These are phyloP conservation scores for Prolemur simus DNA, from an alignment of 2,113 vertebrate genomes.

Conservation along the genomic window DNA sequence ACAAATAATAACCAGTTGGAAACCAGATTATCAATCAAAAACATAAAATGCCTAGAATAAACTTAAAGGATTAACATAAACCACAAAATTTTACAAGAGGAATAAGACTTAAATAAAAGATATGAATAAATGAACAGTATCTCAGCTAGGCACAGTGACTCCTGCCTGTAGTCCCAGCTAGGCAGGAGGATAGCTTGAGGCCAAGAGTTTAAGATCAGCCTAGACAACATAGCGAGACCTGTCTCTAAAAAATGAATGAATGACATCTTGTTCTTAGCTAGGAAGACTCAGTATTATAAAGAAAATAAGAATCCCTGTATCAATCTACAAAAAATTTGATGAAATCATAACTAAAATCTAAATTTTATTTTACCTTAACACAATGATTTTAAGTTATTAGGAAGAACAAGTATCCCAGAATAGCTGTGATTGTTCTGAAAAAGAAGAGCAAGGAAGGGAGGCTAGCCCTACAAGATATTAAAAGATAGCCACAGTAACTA, in stretches of 20 bases:
- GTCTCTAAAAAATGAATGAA: too few species aligned
- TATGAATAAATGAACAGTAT: neutral
- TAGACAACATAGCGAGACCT: too few species aligned
- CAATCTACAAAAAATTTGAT: slow-evolving; percentile 30
- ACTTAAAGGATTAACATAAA: neutral
- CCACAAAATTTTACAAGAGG: neutral
- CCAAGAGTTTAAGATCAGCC: too few species aligned
- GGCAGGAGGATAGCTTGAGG: too few species aligned
- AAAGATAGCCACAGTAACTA: neutral
- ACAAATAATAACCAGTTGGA: neutral
- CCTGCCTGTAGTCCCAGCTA: too few species aligned
- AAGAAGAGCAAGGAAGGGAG: slow-evolving; percentile 53
- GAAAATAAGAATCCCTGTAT: slow-evolving; percentile 23
- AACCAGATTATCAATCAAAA: neutral
- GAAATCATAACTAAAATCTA: slow-evolving; percentile 19
- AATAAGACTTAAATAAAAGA: slow-evolving; percentile 2
- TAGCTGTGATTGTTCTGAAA: slow-evolving; percentile 44
- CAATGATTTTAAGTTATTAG: slow-evolving; percentile 55
- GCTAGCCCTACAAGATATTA: slow-evolving; percentile 24
- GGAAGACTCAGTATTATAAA: neutral
- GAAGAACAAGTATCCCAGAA: slow-evolving; percentile 52
- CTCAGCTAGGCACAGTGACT: too few species aligned
- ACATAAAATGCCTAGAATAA: neutral
- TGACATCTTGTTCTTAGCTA: neutral
- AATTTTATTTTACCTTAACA: slow-evolving; percentile 32